phyloP scores from a whole-genome alignment of 2,888 invertebrate species.

The Lepas anatifera region DNA sequence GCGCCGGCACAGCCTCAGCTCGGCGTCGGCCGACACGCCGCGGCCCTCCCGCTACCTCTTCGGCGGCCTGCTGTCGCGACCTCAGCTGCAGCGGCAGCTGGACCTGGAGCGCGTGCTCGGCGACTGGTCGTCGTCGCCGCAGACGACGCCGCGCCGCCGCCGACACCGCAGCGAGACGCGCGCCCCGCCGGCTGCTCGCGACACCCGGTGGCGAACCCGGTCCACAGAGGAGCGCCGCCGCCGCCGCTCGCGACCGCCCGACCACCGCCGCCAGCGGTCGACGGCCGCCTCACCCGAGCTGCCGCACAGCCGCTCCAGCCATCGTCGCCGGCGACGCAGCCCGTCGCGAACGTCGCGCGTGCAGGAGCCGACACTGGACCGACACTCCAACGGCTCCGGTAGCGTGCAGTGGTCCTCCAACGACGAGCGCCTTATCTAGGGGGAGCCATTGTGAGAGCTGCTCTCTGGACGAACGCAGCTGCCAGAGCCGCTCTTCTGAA shows the following conservation, averaged over 20 bases:
- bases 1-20: neutral
- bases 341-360: neutral
- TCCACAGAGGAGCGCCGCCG: neutral
- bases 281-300: neutral
- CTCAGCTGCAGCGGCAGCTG: neutral
- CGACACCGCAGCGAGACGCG: neutral
- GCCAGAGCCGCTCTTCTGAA: neutral
- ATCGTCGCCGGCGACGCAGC: neutral
- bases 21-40: neutral
- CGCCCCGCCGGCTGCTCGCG: neutral
- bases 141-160: neutral
- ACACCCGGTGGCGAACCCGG: too few relatives aligned
- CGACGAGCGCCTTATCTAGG: neutral
- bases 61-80: neutral
- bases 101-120: too few relatives aligned
- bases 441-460: neutral
- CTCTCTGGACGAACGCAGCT: neutral
- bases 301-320: neutral
- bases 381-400: neutral
- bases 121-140: too few relatives aligned
- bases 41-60: neutral
- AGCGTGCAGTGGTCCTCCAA: constrained; percentile 3
- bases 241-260: neutral
- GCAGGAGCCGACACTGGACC: neutral
- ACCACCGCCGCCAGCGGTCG: neutral